phyloP scores from a whole-genome alignment of 2,888 invertebrate genomes.

The Lithophane semibrunnea region DNA sequence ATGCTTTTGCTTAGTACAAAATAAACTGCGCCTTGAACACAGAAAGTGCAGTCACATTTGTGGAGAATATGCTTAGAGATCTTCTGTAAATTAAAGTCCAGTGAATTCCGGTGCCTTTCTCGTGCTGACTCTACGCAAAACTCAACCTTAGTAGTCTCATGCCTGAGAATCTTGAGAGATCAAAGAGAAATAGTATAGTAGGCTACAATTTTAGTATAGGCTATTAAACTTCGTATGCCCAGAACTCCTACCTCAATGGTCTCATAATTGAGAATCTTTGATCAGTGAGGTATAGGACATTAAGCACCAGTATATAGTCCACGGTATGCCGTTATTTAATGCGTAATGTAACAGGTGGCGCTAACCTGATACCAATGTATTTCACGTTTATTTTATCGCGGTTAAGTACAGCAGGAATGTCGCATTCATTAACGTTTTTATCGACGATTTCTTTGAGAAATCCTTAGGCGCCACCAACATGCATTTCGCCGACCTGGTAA shows the following conservation, averaged over 20 bases:
- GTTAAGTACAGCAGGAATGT: conserved; percentile 11
- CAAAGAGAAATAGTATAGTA: neutral
- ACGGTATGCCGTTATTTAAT: conserved; percentile 9
- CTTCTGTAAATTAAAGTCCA: no score
- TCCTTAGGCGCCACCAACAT: neutral
- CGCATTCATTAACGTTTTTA: conserved; percentile 32
- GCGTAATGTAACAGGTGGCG: conserved; percentile 34
- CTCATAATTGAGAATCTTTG: neutral
- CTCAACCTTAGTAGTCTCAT: neutral
- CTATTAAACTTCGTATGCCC: neutral
- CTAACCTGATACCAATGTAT: conserved; percentile 8
- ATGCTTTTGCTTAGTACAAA: neutral
- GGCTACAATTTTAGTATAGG: neutral
- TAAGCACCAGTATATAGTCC: neutral
- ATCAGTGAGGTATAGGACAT: neutral
- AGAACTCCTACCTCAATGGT: neutral
- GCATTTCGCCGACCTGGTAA: neutral
- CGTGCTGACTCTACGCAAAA: neutral
- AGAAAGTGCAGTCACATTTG: neutral
- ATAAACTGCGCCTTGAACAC: neutral
- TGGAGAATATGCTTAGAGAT: neutral
- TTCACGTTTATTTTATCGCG: conserved; percentile 25
- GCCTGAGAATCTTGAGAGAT: neutral
- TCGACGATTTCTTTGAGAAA: conserved; percentile 5
- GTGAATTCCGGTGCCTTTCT: neutral